These are phyloP conservation scores for Geothlypis trichas DNA, from an alignment of 2,113 vertebrate species.

Conservation along the genomic window DNA sequence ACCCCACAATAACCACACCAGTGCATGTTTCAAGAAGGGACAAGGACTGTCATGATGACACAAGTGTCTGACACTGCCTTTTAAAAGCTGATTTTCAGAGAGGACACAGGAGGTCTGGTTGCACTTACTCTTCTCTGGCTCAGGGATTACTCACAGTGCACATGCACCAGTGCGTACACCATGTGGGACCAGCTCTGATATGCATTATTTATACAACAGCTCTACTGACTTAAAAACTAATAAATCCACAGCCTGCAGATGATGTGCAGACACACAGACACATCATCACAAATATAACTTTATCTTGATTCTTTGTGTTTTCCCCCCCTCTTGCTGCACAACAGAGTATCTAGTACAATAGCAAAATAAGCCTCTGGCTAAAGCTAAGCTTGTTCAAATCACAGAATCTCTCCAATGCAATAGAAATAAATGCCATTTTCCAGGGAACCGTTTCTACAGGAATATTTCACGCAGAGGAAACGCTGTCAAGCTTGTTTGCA, in stretches of 20 bases:
- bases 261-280: slow-evolving; percentile 45
- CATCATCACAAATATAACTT: slow-evolving; percentile 31
- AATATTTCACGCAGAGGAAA: background rate
- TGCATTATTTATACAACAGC: slow-evolving; percentile 11
- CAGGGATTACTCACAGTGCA: background rate
- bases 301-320: background rate
- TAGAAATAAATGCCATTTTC: background rate
- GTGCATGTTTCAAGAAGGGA: background rate
- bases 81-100: background rate
- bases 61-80: background rate
- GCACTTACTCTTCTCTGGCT: background rate
- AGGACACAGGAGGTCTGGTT: background rate
- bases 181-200: background rate
- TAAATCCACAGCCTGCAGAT: slow-evolving; percentile 33
- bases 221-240: slow-evolving; percentile 13
- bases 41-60: fast-evolving
- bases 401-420: background rate
- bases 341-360: background rate
- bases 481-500: background rate
- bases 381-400: background rate
- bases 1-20: background rate
- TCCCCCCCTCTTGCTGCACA: background rate
- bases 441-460: background rate
- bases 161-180: background rate
- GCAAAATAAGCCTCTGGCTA: background rate